Conservation (phyloP, 2,888 invertebrate genomes). For the Microctonus hyperodae region DNA sequence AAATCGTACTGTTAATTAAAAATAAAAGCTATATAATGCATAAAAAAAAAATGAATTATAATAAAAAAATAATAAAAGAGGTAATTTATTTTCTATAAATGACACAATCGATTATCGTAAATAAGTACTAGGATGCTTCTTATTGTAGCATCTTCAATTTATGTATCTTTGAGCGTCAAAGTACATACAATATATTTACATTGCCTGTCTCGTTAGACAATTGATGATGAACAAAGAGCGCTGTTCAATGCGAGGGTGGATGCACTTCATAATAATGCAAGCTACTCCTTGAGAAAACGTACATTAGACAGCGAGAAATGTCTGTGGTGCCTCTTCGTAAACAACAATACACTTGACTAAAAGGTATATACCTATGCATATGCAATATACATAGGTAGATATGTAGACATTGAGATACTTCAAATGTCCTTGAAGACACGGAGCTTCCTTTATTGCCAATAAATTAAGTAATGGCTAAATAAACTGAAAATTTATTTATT, state of each 20-base stretch:
- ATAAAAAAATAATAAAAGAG: too few species aligned
- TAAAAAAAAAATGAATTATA: too few species aligned
- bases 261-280: constrained; percentile 25
- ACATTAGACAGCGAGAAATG: constrained; percentile 2
- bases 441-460: constrained; percentile 8
- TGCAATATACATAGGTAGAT: neutral
- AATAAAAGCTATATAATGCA: neutral
- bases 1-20: neutral
- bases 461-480: neutral
- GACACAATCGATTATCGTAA: neutral
- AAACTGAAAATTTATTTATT: neutral
- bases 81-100: neutral
- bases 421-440: neutral
- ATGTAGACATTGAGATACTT: neutral
- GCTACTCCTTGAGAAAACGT: constrained; percentile 44
- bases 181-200: neutral
- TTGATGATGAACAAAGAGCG: constrained; percentile 1
- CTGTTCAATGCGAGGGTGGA: neutral
- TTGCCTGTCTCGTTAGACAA: neutral
- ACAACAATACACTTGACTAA: neutral
- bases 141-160: neutral
- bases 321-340: neutral
- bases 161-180: neutral
- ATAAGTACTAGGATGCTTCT: neutral
- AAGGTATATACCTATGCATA: neutral